These are phyloP conservation scores for Nysson spinosus DNA, from an alignment of 2,888 invertebrate genomes.

Conservation along the genomic window DNA sequence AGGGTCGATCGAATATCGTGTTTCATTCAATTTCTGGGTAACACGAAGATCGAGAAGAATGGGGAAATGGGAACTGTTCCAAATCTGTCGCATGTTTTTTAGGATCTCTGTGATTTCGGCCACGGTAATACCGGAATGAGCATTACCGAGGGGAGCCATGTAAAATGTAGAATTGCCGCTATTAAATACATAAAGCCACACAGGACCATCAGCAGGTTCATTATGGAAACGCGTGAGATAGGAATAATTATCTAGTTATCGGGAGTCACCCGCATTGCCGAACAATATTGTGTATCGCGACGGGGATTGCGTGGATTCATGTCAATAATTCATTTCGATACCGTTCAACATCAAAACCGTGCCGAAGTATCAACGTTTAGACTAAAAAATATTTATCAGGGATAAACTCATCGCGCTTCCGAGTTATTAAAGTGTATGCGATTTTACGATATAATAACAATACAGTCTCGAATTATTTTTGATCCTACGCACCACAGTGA, in stretches of 20 bases:
- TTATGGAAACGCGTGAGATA: constrained; percentile 38
- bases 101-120: constrained; percentile 15
- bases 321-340: constrained; percentile 51
- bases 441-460: too few relatives aligned
- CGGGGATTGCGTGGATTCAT: constrained; percentile 19
- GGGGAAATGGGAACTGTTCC: constrained; percentile 12
- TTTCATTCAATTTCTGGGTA: neutral
- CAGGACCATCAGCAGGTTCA: constrained; percentile 16
- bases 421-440: too few relatives aligned
- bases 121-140: constrained; percentile 2
- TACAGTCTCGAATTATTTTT: too few relatives aligned
- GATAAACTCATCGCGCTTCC: too few relatives aligned
- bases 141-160: constrained; percentile 10
- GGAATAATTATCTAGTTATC: constrained; percentile 52
- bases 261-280: constrained; percentile 31
- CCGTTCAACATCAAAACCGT: neutral
- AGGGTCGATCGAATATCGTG: neutral
- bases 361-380: too few relatives aligned
- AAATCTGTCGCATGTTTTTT: constrained; percentile 12
- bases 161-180: constrained; percentile 15
- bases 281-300: constrained; percentile 10
- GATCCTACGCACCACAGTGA: too few relatives aligned
- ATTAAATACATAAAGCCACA: constrained; percentile 38
- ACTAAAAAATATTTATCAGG: too few relatives aligned
- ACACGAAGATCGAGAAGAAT: constrained; percentile 15